Conservation (phyloP, 2,888 invertebrate genomes). For the Ditula angustiorana region DNA sequence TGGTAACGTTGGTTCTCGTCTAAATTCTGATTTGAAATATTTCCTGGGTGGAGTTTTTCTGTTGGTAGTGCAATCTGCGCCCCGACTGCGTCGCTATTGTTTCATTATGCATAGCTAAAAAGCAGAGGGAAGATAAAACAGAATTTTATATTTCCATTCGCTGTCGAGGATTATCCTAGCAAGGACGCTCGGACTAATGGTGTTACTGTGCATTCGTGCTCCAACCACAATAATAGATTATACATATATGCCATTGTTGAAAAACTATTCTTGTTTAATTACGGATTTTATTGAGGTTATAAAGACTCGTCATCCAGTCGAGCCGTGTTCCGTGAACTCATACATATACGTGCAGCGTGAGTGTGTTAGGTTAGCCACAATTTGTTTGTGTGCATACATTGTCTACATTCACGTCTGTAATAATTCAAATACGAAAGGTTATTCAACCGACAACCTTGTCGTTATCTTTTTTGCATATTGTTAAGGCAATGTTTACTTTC, state of each 20-base stretch:
- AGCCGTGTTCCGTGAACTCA: constrained; percentile 41
- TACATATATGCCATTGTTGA: constrained; percentile 27
- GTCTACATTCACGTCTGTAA: constrained; percentile 44
- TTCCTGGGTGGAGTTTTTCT: not conserved
- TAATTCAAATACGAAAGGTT: constrained; percentile 50
- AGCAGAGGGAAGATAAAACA: constrained; percentile 37
- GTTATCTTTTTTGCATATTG: constrained; percentile 55
- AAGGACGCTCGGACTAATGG: constrained; percentile 28
- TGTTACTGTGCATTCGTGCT: constrained; percentile 27
- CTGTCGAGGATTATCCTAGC: constrained; percentile 33
- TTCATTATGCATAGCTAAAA: constrained; percentile 37
- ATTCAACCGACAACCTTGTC: constrained; percentile 61
- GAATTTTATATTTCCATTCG: constrained; percentile 39
- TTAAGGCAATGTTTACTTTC: constrained; percentile 39
- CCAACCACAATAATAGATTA: constrained; percentile 32
- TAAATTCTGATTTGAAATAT: not conserved
- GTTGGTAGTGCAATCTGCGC: constrained; percentile 28
- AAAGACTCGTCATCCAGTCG: constrained; percentile 42
- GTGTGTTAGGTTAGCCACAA: constrained; percentile 39
- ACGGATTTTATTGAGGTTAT: constrained; percentile 40
- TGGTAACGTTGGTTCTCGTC: constrained; percentile 12
- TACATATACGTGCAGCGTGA: constrained; percentile 31
- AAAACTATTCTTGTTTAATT: constrained; percentile 28
- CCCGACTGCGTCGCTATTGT: constrained; percentile 24
- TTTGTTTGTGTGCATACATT: constrained; percentile 45